Evolutionary conservation across 1,140 invertebrate species (phyloP).

Genomic region (Babylonia areolata): DNA sequence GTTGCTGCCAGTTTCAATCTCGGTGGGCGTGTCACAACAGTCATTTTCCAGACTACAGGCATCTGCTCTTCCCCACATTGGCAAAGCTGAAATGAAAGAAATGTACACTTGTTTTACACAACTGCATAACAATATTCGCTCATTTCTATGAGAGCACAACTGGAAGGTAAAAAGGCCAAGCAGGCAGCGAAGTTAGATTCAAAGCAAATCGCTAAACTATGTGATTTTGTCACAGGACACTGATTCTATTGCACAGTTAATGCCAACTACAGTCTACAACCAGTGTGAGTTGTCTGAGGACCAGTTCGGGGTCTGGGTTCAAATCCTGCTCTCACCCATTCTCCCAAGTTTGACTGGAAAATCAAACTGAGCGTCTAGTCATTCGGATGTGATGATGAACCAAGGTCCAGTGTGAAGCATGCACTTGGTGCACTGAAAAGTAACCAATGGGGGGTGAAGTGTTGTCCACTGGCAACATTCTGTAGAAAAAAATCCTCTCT

Average conservation of each 20-base stretch:
- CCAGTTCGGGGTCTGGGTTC: no score
- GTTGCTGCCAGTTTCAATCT: not conserved
- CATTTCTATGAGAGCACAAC: not conserved
- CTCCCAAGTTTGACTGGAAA: no score
- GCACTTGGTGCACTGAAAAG: no score
- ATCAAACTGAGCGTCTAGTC: no score
- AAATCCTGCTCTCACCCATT: no score
- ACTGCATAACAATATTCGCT: not conserved
- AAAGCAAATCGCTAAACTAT: not conserved
- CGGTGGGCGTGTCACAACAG: not conserved
- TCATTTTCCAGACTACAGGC: not conserved
- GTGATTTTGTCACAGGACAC: not conserved
- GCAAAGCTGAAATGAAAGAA: slow-evolving; percentile 5
- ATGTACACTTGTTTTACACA: not conserved
- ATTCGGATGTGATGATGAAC: no score
- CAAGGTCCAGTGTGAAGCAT: no score
- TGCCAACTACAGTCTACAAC: no score
- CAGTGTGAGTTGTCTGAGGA: no score
- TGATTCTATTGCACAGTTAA: not conserved
- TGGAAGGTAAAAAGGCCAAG: not conserved
- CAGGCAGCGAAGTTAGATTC: not conserved
- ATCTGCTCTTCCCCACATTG: not conserved
- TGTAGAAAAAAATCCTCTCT: no score
- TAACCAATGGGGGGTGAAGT: no score
- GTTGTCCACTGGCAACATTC: no score